Conservation (phyloP, 1,140 invertebrate species). For the Homarus americanus region DNA sequence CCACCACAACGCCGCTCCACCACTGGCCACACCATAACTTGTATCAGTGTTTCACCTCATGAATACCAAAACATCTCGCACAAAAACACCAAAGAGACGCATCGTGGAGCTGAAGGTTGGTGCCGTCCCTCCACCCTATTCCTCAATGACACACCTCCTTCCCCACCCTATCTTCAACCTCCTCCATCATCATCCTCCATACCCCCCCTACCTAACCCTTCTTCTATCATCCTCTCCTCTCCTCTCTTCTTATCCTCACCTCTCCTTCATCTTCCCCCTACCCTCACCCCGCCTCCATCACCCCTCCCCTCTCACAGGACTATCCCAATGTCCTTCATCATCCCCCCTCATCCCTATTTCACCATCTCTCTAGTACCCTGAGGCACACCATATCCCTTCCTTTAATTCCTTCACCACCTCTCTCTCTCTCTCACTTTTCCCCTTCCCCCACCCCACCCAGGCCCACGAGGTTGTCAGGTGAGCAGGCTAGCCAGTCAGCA, state of each 20-base stretch:
- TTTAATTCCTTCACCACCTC: neutral
- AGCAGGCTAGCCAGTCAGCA: neutral
- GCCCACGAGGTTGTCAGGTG: neutral
- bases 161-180: too few relatives aligned
- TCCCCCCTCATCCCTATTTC: too few relatives aligned
- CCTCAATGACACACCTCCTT: too few relatives aligned
- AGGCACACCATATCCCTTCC: too few relatives aligned
- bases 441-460: neutral
- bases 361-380: too few relatives aligned
- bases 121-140: neutral
- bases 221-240: neutral
- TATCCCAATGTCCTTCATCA: too few relatives aligned
- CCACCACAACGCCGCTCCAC: too few relatives aligned
- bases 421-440: neutral
- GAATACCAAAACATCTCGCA: neutral
- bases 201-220: too few relatives aligned
- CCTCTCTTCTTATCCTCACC: too few relatives aligned
- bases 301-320: too few relatives aligned
- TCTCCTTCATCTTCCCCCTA: neutral
- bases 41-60: neutral
- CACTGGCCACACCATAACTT: neutral
- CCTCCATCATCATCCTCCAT: too few relatives aligned
- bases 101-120: neutral
- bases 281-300: too few relatives aligned
- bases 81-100: neutral